Conservation (phyloP, 2,888 invertebrate species). For the Tridacna gigas region DNA sequence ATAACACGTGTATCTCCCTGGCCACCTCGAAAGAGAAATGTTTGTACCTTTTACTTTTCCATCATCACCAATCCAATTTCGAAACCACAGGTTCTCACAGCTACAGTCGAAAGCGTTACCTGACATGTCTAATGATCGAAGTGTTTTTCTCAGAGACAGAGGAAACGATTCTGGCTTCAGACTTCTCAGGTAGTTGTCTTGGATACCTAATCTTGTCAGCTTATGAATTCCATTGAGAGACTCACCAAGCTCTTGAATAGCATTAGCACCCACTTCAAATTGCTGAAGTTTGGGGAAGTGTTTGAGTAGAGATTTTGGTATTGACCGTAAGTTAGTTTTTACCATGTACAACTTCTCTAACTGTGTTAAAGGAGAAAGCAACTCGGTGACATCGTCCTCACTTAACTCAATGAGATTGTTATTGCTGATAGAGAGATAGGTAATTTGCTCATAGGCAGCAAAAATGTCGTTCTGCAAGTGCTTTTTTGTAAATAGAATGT, state of each 20-base stretch:
- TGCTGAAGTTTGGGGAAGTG: constrained; percentile 3
- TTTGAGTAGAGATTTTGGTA: constrained; percentile 14
- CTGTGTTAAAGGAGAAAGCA: constrained; percentile 17
- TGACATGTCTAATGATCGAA: constrained; percentile 20
- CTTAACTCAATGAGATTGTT: constrained; percentile 17
- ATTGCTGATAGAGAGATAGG: constrained; percentile 15
- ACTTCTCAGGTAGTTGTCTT: constrained; percentile 1
- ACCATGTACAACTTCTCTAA: constrained; percentile 12
- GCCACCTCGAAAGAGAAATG: constrained; percentile 24
- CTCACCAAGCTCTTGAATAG: neutral
- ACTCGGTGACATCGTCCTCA: neutral
- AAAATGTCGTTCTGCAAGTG: constrained; percentile 7
- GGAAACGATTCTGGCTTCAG: constrained; percentile 22
- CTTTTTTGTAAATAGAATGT: neutral
- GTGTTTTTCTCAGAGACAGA: neutral
- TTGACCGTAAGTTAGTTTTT: neutral
- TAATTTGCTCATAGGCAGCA: constrained; percentile 2
- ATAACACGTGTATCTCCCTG: constrained; percentile 19
- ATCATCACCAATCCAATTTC: constrained; percentile 37
- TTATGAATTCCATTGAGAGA: neutral
- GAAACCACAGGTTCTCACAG: constrained; percentile 51
- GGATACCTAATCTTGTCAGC: neutral
- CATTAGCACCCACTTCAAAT: constrained; percentile 21
- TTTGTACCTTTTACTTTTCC: constrained; percentile 14
- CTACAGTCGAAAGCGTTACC: constrained; percentile 49